Base-by-base conservation (phyloP, 2,113 vertebrate species). In the Oncorhynchus tshawytscha region DNA sequence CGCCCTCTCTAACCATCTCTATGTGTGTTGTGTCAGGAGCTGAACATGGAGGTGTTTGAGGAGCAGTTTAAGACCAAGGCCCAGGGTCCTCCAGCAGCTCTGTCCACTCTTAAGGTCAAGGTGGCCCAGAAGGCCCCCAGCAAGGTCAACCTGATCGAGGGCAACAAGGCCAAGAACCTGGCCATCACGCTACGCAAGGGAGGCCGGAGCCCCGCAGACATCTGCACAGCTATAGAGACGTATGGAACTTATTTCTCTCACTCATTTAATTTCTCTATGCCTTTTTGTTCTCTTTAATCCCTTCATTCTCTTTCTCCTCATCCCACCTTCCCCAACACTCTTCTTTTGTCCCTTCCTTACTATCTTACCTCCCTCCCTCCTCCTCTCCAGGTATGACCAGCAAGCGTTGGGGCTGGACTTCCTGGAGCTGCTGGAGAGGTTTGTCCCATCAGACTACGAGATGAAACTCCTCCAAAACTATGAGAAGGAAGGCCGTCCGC, bases 51-150 rank as follows among this genome's bases (percentile, higher is more conserved):
- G 20, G 89, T 94, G 18, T 99, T 99, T 73, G 97, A 96, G 86
- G 96, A 99, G 60, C 92, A 95, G 12, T 99, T 99, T 89, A 99
- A 98, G 90, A 99, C 97, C 0, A 96, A 94, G 79, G 97, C 98
- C 0, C 98, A 99, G 87, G 94, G 93, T 13, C 89, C 93, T 0
- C 71, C 89, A 31, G 2, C 91, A 81, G 92, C 95, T 68, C 59
- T 96, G 78, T 83, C 85, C 1, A 86, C 87, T 22, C 68, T 95
- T 59, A 97, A 95, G 85, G 82, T 84, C 29, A 97, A 97, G 83
- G 59, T 79, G 15, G 72, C 88, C 0, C 91, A 95, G 74, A 98
- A 97, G 84, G 83, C 90, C 0, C 93, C 95, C 3, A 94, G 59
- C 87, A 97, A 98, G 85, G 94, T 94, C 1, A 94, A 93, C 0